Evolutionary conservation across 2,888 invertebrate genomes (phyloP).

Genomic region (Drosophila algonquin): DNA sequence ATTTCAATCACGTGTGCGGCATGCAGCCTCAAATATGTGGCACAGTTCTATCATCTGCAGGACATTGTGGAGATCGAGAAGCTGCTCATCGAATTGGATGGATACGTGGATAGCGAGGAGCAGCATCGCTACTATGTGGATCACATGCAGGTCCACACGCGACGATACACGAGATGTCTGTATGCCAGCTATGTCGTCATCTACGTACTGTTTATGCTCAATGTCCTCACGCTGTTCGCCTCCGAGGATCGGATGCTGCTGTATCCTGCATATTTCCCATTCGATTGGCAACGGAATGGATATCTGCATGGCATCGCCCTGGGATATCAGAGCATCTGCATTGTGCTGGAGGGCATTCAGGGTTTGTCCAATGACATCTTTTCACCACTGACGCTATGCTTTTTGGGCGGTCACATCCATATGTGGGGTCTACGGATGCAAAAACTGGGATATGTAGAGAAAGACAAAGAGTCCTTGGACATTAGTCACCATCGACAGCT

Average conservation of each 20-base stretch:
- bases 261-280: slow-evolving; percentile 62
- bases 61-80: slow-evolving; percentile 48
- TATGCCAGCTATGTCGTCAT: slow-evolving; percentile 40
- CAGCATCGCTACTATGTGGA: slow-evolving; percentile 50
- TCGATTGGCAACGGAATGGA: slow-evolving; percentile 39
- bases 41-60: slow-evolving; percentile 41
- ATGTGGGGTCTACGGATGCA: slow-evolving; percentile 55
- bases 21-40: slow-evolving; percentile 60
- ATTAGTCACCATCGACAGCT: slow-evolving; percentile 19
- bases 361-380: slow-evolving; percentile 55
- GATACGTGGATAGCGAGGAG: slow-evolving; percentile 29
- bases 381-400: slow-evolving; percentile 55
- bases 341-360: slow-evolving; percentile 24
- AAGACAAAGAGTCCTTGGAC: neutral
- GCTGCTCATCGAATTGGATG: slow-evolving; percentile 46
- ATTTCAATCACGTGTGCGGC: slow-evolving; percentile 35
- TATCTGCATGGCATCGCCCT: slow-evolving; percentile 18
- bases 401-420: slow-evolving; percentile 58
- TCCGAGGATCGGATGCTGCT: slow-evolving; percentile 31
- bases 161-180: slow-evolving; percentile 44
- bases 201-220: slow-evolving; percentile 35
- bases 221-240: slow-evolving; percentile 11
- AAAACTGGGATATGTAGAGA: slow-evolving; percentile 36
- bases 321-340: slow-evolving; percentile 40
- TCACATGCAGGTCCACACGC: slow-evolving; percentile 21